A percentile compares a stretch with the other conserved stretches of the same genome.
Conservation (phyloP, 2,113 vertebrate genomes). For the Melospiza melodia region DNA sequence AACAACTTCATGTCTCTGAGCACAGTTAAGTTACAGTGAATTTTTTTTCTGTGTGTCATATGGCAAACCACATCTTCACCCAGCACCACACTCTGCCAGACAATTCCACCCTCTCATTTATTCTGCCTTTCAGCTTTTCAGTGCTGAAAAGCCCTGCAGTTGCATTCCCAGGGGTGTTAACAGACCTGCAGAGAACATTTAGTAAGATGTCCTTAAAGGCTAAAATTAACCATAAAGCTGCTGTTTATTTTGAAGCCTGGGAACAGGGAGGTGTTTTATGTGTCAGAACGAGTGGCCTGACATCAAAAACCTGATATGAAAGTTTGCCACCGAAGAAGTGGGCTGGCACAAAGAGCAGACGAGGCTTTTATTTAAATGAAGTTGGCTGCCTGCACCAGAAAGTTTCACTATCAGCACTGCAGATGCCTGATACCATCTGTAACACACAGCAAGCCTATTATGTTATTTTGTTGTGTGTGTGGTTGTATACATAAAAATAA, state of each 20-base stretch:
- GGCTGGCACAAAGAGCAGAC: neutral
- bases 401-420: slow-evolving; percentile 53
- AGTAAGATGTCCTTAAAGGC: neutral
- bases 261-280: neutral
- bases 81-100: neutral
- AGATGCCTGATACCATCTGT: slow-evolving; percentile 43
- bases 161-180: neutral
- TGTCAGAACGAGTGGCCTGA: neutral
- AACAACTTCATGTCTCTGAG: neutral
- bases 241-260: neutral
- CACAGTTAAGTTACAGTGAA: neutral
- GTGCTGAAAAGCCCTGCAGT: neutral
- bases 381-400: slow-evolving; percentile 27
- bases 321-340: neutral
- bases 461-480: slow-evolving; percentile 31
- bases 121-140: neutral
- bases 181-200: neutral
- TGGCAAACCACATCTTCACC: neutral
- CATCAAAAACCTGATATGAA: neutral
- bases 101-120: neutral
- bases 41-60: neutral
- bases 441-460: slow-evolving; percentile 29
- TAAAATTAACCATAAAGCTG: slow-evolving; percentile 9
- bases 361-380: slow-evolving; percentile 3
- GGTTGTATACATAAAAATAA: slow-evolving; percentile 48